phyloP scores from a whole-genome alignment of 2,797 vertebrate species.

The Melanotaenia boesemani region DNA sequence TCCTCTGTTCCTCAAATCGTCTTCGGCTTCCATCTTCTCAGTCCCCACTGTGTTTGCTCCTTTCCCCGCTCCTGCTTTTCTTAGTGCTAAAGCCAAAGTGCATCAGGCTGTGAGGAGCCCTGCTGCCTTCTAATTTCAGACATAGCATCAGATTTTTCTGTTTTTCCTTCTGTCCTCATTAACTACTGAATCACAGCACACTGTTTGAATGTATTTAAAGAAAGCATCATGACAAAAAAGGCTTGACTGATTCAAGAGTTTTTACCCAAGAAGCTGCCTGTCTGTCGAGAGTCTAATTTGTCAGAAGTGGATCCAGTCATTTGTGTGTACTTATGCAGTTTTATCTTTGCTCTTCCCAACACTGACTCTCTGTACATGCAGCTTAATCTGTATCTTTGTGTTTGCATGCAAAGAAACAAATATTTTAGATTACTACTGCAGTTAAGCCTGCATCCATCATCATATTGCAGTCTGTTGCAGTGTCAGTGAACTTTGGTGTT shows the following conservation, averaged over 20 bases:
- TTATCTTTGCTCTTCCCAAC: slow-evolving; percentile 15
- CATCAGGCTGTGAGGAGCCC: slow-evolving; percentile 30
- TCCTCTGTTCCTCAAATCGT: slow-evolving; percentile 38
- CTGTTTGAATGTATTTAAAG: slow-evolving; percentile 8
- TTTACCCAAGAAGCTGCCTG: slow-evolving; percentile 1
- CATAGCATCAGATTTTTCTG: slow-evolving; percentile 5
- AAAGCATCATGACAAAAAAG: neutral
- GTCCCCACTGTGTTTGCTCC: neutral
- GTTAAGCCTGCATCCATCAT: neutral
- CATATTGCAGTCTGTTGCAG: neutral
- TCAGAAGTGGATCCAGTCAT: slow-evolving; percentile 1
- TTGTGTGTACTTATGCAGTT: neutral
- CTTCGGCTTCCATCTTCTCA: slow-evolving; percentile 13
- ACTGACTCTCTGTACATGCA: neutral
- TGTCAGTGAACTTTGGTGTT: neutral
- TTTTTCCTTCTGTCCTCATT: slow-evolving; percentile 19
- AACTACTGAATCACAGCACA: slow-evolving; percentile 18
- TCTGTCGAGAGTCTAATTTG: slow-evolving; percentile 4
- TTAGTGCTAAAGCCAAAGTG: slow-evolving; percentile 47
- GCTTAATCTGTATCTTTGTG: slow-evolving; percentile 28
- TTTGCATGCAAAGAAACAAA: slow-evolving; percentile 49
- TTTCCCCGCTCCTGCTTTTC: neutral
- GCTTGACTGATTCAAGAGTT: neutral
- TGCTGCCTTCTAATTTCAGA: slow-evolving; percentile 40
- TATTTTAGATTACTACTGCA: neutral